A percentile compares a stretch with the other conserved stretches of the same genome.
Conservation (phyloP, 1,140 invertebrate species). For the Dendrolimus punctatus region DNA sequence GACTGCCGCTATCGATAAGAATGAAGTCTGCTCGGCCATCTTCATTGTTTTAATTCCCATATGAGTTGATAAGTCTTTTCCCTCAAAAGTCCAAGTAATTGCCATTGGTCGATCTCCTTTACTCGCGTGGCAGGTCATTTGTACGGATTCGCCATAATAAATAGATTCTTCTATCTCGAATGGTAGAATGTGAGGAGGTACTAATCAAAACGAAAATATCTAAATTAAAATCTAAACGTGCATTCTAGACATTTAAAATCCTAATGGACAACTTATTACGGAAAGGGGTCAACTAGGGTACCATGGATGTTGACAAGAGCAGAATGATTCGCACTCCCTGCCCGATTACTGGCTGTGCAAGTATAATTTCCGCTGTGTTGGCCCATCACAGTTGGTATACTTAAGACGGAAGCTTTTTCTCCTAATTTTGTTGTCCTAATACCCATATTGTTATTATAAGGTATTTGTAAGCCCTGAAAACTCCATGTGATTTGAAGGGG, state of each 20-base stretch:
- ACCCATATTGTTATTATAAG: constrained; percentile 75
- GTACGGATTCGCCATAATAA: constrained; percentile 81
- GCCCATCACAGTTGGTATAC: constrained; percentile 82
- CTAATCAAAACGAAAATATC: constrained; percentile 69
- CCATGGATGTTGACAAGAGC: constrained; percentile 83
- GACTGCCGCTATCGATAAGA: constrained; percentile 78
- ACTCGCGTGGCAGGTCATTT: constrained; percentile 81
- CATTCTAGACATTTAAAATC: constrained; percentile 36
- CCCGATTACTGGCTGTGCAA: constrained; percentile 83
- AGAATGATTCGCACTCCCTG: constrained; percentile 78
- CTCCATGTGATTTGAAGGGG: constrained; percentile 76
- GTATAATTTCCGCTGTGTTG: constrained; percentile 84
- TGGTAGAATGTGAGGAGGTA: constrained; percentile 81
- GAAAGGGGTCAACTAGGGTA: constrained; percentile 59
- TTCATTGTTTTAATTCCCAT: constrained; percentile 72
- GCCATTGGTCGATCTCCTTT: constrained; percentile 82
- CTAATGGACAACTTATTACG: constrained; percentile 16
- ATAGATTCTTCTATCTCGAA: constrained; percentile 77
- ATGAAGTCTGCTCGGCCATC: constrained; percentile 76
- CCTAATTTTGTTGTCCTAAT: constrained; percentile 81
- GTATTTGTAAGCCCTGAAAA: constrained; percentile 75
- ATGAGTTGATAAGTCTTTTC: constrained; percentile 64
- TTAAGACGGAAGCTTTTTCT: constrained; percentile 83
- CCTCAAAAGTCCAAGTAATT: constrained; percentile 82
- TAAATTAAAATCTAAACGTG: constrained; percentile 67